Evolutionary conservation across 2,113 vertebrate species (phyloP).

Genomic region (Todiramphus chloris): DNA sequence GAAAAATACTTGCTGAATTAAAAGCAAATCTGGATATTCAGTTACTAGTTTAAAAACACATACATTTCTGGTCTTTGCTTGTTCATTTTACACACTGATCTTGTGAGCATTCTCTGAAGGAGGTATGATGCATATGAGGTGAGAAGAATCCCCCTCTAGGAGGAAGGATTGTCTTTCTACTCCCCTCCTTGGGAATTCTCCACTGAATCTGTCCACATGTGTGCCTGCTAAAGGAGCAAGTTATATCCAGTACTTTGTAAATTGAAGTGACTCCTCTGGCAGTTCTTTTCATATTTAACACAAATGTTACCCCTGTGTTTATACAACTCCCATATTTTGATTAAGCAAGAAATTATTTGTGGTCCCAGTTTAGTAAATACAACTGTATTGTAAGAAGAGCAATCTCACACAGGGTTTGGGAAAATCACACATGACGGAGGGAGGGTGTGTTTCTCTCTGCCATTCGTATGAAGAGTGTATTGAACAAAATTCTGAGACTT

Average conservation of each 20-base stretch:
- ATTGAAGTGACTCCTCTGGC: not conserved
- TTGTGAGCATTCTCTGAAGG: not conserved
- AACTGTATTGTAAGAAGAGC: not conserved
- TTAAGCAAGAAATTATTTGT: not conserved
- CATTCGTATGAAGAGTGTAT: not conserved
- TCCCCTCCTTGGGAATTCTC: not conserved
- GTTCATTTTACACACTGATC: not conserved
- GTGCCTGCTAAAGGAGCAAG: not conserved
- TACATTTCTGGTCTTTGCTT: not conserved
- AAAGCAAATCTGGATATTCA: not conserved
- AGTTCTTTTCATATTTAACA: not conserved
- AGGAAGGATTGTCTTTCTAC: not conserved
- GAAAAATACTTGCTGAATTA: not conserved
- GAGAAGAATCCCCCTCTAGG: not conserved
- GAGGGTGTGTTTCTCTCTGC: not conserved
- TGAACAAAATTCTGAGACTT: not conserved
- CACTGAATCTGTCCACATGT: fast-evolving
- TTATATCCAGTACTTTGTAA: not conserved
- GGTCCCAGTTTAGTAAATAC: not conserved
- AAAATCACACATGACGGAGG: not conserved
- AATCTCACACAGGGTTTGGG: not conserved
- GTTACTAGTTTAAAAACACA: not conserved
- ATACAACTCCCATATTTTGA: not conserved
- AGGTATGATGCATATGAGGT: not conserved
- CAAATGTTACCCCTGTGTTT: not conserved